A percentile compares a stretch with the other conserved stretches of the same genome.
Evolutionary conservation across 1,140 invertebrate genomes (phyloP).

Genomic region (Protaetia brevitarsis): DNA sequence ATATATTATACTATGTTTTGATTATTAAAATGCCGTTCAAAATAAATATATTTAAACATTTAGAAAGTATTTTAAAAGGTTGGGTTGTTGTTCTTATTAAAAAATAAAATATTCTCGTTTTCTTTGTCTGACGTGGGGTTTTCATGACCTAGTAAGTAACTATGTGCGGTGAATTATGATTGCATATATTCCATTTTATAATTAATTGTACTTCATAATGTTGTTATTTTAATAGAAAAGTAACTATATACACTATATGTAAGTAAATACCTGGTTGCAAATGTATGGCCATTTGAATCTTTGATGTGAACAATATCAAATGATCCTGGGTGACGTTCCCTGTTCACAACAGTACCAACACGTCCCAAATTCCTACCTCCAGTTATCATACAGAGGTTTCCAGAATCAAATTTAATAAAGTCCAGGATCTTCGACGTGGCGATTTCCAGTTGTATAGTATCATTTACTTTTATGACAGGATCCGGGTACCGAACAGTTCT

Average conservation of each 20-base stretch:
- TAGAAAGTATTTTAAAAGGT: too few relatives aligned
- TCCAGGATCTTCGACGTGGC: constrained; percentile 93
- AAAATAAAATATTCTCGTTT: too few relatives aligned
- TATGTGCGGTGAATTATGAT: too few relatives aligned
- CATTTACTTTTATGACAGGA: constrained; percentile 94
- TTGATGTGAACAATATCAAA: constrained; percentile 99
- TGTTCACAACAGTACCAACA: constrained; percentile 94
- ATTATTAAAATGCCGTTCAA: too few relatives aligned
- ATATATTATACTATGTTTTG: too few relatives aligned
- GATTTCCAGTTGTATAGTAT: constrained; percentile 96
- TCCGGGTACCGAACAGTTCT: constrained; percentile 98
- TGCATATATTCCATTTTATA: not conserved
- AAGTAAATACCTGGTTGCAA: constrained; percentile 85
- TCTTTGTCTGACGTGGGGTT: too few relatives aligned
- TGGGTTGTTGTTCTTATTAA: too few relatives aligned
- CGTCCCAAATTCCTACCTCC: constrained; percentile 99
- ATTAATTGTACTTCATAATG: not conserved
- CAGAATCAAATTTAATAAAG: constrained; percentile 97
- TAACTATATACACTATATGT: too few relatives aligned
- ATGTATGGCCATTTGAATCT: constrained; percentile 93
- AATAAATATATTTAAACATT: too few relatives aligned
- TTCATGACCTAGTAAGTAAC: too few relatives aligned
- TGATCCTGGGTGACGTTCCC: constrained; percentile 97
- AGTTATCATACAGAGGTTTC: constrained; percentile 75
- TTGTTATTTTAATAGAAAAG: too few relatives aligned